phyloP scores from a whole-genome alignment of 2,797 vertebrate species.

The Alca torda region DNA sequence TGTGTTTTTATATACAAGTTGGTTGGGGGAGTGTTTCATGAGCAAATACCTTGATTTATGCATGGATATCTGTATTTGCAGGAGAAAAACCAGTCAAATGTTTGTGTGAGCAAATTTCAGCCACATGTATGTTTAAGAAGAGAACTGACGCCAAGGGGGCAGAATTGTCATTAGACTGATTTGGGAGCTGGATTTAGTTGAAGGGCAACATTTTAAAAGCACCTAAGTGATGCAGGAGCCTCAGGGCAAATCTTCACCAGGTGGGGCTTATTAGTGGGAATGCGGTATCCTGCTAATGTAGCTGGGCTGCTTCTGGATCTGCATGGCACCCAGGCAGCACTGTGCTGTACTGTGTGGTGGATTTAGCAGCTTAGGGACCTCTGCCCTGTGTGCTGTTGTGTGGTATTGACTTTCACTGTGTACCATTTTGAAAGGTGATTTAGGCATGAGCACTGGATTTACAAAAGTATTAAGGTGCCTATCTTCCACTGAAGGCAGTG shows the following conservation, averaged over 20 bases:
- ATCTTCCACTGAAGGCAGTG: not conserved
- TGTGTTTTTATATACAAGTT: conserved; percentile 2
- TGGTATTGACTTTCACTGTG: conserved; percentile 30
- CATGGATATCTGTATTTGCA: not conserved
- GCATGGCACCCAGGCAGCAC: not conserved
- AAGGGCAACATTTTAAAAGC: conserved; percentile 50
- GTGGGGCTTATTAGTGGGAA: not conserved
- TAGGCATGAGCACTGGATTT: conserved; percentile 55
- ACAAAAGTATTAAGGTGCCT: conserved; percentile 24
- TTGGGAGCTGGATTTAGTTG: conserved; percentile 46
- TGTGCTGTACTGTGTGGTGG: not conserved
- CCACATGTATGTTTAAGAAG: not conserved
- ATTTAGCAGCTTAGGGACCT: conserved; percentile 66
- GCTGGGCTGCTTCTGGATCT: not conserved
- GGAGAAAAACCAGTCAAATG: conserved; percentile 3
- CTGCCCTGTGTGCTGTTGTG: conserved; percentile 23
- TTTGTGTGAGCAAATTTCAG: conserved; percentile 19
- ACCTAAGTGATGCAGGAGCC: conserved; percentile 38
- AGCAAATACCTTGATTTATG: conserved; percentile 36
- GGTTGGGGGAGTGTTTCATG: not conserved
- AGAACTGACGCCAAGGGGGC: conserved; percentile 13
- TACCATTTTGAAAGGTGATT: conserved; percentile 49
- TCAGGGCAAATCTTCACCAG: conserved; percentile 21
- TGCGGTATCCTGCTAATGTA: not conserved
- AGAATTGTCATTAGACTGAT: conserved; percentile 29